Conservation (phyloP, 64 coral and sea anemone genomes). For the Dendrophyllia cribrosa region DNA sequence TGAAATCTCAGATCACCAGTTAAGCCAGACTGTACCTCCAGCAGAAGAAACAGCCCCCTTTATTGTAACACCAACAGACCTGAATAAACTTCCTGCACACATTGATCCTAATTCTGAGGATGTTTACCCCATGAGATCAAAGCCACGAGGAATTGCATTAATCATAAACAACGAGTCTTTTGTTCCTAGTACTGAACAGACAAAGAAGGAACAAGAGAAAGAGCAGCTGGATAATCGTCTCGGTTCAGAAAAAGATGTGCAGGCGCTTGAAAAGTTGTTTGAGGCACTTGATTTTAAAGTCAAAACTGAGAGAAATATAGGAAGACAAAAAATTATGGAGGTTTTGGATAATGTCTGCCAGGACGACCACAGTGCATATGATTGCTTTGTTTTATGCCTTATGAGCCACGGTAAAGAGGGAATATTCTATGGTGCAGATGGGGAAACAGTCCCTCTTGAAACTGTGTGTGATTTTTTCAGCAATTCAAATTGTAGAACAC, state of each 20-base stretch:
- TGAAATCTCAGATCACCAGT: neutral
- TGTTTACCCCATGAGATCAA: conserved; percentile 68
- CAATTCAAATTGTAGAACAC: conserved; percentile 44
- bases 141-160: conserved; percentile 65
- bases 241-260: conserved; percentile 70
- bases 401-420: conserved; percentile 85
- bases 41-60: neutral
- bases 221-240: conserved; percentile 11
- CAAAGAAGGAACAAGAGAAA: neutral
- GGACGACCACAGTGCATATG: conserved; percentile 21
- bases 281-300: conserved; percentile 62
- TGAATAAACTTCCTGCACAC: conserved; percentile 48
- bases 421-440: conserved; percentile 53
- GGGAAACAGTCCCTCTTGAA: conserved; percentile 24
- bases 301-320: neutral
- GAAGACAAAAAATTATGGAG: neutral
- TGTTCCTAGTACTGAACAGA: neutral
- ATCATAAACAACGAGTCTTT: conserved; percentile 63
- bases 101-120: neutral
- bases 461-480: conserved; percentile 59
- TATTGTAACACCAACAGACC: neutral
- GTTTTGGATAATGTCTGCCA: neutral
- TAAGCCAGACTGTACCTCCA: neutral
- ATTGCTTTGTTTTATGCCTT: conserved; percentile 79
- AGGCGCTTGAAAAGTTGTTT: conserved; percentile 39